Base-by-base conservation (phyloP, 2,797 vertebrate species). In the Botia kubotai region DNA sequence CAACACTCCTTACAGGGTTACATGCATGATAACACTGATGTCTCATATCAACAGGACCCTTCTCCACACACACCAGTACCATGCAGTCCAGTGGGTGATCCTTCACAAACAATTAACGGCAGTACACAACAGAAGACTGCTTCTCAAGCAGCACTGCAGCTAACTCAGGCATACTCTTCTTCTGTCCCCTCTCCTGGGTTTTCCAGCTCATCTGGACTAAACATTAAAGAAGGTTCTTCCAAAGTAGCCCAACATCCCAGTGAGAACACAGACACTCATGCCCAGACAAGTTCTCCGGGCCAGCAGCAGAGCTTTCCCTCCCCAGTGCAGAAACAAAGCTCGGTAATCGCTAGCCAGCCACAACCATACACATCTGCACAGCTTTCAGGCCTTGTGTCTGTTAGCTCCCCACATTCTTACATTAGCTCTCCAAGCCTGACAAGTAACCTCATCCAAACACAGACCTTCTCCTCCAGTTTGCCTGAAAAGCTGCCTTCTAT, bases 1-100 rank as follows among this genome's bases (percentile, higher is more conserved):
- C 97, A 98, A 90, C 96, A 98, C 94, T 95, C 97, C 88, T 93
- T 99, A 91, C 96, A 96, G 80, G 94, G 89, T 83, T 99, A 97
- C 87, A 94, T 97, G 85, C 92, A 94, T 13, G 94, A 89, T 87
- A 93, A 95, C 81, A 92, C 88, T 77, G 95, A 94, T 82, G 92
- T 94, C 85, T 94, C 94, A 89, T 99, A 96, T 92, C 96, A 96
- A 89, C 96, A 96, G 86, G 96, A 97, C 89, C 90, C 95, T 0
- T 94, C 95, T 16, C 95, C 93, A 83, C 96, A 97, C 87, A 95
- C 95, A 1, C 90, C 96, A 0, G 91, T 96, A 79, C 88, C 97
- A 84, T 96, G 96, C 90, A 97, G 95, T 87, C 92, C 97, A 39
- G 86, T 92, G 74, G 93, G 93, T 88, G 94, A 97, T 84, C 93